Evolutionary conservation across 2,797 vertebrate genomes (phyloP).

Genomic region (Benthosema pterotum): DNA sequence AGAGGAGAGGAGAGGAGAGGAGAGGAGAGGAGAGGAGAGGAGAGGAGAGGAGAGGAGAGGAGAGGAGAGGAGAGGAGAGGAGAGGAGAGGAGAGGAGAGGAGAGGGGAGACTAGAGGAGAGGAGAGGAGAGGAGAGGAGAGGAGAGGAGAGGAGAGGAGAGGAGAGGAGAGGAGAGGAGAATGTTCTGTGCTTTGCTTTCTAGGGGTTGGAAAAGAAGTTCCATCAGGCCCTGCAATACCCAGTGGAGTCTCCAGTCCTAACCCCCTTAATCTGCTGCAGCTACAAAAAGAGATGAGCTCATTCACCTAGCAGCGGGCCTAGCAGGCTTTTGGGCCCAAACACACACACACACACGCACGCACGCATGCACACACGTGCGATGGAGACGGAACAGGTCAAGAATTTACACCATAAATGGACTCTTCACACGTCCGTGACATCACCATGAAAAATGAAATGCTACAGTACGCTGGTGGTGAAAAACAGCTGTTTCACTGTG

Average conservation of each 20-base stretch:
- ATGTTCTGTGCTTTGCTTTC: slow-evolving; percentile 67
- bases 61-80: no score
- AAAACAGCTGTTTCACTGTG: slow-evolving; percentile 34
- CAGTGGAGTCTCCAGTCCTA: slow-evolving; percentile 19
- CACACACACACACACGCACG: no score
- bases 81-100: no score
- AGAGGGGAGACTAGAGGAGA: no score
- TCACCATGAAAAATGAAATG: slow-evolving; percentile 39
- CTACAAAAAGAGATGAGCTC: slow-evolving; percentile 80
- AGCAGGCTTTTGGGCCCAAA: no score
- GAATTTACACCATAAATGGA: slow-evolving; percentile 75
- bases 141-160: no score
- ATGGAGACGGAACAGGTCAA: slow-evolving; percentile 49
- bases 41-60: no score
- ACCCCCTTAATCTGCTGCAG: slow-evolving; percentile 48
- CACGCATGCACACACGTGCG: no score
- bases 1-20: no score
- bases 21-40: no score
- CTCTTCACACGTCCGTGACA: slow-evolving; percentile 32
- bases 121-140: no score
- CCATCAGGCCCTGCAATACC: slow-evolving; percentile 63
- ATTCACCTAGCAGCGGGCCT: slow-evolving; percentile 39
- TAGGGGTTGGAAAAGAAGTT: slow-evolving; percentile 54
- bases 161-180: no score
- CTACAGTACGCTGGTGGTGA: slow-evolving; percentile 36